These are phyloP conservation scores for Volucella zonaria DNA, from an alignment of 2,888 invertebrate genomes.

Conservation along the genomic window DNA sequence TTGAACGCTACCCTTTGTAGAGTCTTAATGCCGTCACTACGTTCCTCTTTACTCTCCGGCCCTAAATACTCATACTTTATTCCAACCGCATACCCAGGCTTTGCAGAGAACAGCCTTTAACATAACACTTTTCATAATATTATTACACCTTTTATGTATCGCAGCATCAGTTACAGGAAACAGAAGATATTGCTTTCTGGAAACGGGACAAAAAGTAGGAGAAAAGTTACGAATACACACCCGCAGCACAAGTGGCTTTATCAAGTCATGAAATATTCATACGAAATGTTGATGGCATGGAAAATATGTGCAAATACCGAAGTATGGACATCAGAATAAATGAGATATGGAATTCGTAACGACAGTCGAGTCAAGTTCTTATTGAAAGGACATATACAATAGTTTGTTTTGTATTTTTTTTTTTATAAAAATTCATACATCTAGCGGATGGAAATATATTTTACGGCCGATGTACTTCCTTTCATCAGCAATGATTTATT, in stretches of 20 bases:
- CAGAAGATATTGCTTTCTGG: background rate
- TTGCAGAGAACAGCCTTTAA: no score
- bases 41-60: background rate
- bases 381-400: background rate
- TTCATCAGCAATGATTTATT: no score
- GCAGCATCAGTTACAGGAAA: slow-evolving; percentile 13
- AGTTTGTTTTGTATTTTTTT: no score
- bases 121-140: background rate
- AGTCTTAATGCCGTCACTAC: no score
- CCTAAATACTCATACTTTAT: background rate
- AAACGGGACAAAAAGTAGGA: no score
- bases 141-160: background rate
- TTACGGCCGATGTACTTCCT: no score
- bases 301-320: slow-evolving; percentile 4
- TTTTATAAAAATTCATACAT: no score
- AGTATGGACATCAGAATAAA: no score
- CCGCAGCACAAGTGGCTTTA: slow-evolving; percentile 6
- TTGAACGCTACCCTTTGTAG: no score
- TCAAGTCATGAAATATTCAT: slow-evolving; percentile 24
- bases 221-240: background rate
- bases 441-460: no score
- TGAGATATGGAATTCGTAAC: no score
- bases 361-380: background rate
- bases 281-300: background rate
- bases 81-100: no score